phyloP scores from a whole-genome alignment of 1,140 invertebrate species.

The Drosophila leontia region DNA sequence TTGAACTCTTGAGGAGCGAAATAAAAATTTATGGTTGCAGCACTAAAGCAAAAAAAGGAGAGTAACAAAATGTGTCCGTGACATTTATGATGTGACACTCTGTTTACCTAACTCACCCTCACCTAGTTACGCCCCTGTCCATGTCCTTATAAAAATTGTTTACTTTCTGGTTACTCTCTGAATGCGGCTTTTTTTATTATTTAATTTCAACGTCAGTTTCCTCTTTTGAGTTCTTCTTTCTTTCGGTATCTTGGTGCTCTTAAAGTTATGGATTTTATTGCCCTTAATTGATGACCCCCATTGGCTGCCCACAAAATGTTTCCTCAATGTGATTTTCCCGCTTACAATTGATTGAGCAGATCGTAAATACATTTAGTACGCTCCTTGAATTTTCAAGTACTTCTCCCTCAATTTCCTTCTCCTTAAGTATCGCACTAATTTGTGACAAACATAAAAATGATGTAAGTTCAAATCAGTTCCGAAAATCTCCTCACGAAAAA shows the following conservation, averaged over 20 bases:
- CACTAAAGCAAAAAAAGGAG: conserved; percentile 44
- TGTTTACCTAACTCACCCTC: conserved; percentile 55
- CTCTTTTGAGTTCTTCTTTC: not conserved
- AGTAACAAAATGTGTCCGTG: conserved; percentile 72
- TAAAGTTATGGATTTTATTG: conserved; percentile 32
- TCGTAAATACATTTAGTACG: conserved; percentile 40
- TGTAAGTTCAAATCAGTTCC: conserved; percentile 15
- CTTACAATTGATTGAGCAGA: conserved; percentile 29
- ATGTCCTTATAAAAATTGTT: conserved; percentile 50
- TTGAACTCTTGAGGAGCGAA: conserved; percentile 65
- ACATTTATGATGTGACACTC: conserved; percentile 81
- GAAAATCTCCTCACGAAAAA: not conserved
- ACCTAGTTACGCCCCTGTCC: not conserved
- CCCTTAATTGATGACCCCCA: conserved; percentile 37
- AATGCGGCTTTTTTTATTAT: conserved; percentile 56
- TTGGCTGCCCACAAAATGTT: conserved; percentile 23
- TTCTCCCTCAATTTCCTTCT: not conserved
- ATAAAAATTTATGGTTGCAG: conserved; percentile 71
- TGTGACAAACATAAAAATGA: conserved; percentile 31
- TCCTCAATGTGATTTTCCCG: conserved; percentile 18
- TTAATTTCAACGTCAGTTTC: conserved; percentile 12
- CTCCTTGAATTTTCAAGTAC: conserved; percentile 35
- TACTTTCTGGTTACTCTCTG: conserved; percentile 61
- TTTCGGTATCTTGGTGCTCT: not conserved
- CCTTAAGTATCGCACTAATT: conserved; percentile 36